A percentile compares a stretch with the other conserved stretches of the same genome.
Evolutionary conservation across 1,140 invertebrate species (phyloP).

Genomic region (Glossosoma conforme): DNA sequence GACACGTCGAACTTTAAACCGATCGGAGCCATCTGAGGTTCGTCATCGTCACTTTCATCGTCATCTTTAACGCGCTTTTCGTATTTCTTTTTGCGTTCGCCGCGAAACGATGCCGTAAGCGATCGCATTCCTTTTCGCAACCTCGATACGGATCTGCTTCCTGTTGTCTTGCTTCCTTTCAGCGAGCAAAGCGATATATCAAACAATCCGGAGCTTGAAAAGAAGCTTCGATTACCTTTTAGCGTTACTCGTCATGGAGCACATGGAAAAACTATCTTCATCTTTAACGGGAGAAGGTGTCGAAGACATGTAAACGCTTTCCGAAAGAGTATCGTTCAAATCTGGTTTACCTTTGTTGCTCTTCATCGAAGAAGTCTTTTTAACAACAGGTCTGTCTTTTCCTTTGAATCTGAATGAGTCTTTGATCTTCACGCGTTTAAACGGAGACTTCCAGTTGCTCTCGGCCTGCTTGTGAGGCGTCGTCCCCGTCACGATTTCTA

Average conservation of each 20-base stretch:
- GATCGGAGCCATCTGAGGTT: not conserved
- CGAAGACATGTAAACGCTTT: conserved; percentile 44
- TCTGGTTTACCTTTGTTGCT: conserved; percentile 36
- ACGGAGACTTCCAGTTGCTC: conserved; percentile 46
- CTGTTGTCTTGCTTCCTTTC: conserved; percentile 44
- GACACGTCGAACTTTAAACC: conserved; percentile 37
- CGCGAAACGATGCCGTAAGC: conserved; percentile 48
- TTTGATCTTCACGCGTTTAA: conserved; percentile 49
- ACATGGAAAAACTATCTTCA: conserved; percentile 46
- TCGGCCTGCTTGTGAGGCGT: conserved; percentile 43
- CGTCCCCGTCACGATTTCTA: conserved; percentile 39
- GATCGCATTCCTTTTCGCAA: conserved; percentile 47
- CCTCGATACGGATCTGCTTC: conserved; percentile 47
- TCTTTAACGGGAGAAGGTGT: conserved; percentile 47
- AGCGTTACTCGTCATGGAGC: conserved; percentile 43
- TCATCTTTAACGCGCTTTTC: conserved; percentile 37
- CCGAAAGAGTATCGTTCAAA: conserved; percentile 25
- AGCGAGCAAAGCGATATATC: conserved; percentile 49
- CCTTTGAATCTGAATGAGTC: conserved; percentile 49
- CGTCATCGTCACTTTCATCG: conserved; percentile 10
- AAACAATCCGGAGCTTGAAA: conserved; percentile 45
- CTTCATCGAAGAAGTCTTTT: conserved; percentile 35
- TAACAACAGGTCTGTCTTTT: conserved; percentile 42
- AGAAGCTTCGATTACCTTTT: conserved; percentile 26
- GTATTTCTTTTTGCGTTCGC: conserved; percentile 50